phyloP scores from a whole-genome alignment of 2,797 vertebrate genomes.

The Cyprinella venusta region DNA sequence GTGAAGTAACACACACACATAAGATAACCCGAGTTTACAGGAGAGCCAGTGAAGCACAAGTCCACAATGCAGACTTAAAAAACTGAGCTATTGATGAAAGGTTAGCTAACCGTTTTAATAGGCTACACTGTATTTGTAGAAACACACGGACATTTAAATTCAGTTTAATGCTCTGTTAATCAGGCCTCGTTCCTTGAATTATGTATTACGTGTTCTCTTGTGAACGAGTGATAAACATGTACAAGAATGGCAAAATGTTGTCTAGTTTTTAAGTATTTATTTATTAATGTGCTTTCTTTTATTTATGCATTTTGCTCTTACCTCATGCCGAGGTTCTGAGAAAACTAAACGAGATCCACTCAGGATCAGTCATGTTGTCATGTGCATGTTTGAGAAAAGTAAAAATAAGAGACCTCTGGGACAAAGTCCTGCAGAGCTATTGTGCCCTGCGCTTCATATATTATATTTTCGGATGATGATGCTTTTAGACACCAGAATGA shows the following conservation, averaged over 20 bases:
- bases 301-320: neutral
- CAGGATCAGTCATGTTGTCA: neutral
- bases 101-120: neutral
- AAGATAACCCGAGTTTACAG: neutral
- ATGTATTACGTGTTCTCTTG: neutral
- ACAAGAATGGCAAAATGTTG: neutral
- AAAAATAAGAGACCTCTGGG: neutral
- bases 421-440: neutral
- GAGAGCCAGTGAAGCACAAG: neutral
- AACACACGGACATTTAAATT: too few relatives aligned
- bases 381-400: neutral
- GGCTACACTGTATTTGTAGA: neutral
- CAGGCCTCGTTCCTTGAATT: neutral
- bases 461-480: neutral
- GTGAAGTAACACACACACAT: conserved; percentile 22
- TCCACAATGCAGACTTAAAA: too few relatives aligned
- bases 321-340: neutral
- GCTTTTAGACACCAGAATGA: neutral
- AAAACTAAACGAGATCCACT: neutral
- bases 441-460: neutral
- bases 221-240: neutral
- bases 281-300: neutral
- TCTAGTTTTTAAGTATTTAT: neutral
- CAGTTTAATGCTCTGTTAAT: neutral
- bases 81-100: neutral